These are phyloP conservation scores for Stenurella melanura DNA, from an alignment of 2,888 invertebrate species.

Conservation along the genomic window DNA sequence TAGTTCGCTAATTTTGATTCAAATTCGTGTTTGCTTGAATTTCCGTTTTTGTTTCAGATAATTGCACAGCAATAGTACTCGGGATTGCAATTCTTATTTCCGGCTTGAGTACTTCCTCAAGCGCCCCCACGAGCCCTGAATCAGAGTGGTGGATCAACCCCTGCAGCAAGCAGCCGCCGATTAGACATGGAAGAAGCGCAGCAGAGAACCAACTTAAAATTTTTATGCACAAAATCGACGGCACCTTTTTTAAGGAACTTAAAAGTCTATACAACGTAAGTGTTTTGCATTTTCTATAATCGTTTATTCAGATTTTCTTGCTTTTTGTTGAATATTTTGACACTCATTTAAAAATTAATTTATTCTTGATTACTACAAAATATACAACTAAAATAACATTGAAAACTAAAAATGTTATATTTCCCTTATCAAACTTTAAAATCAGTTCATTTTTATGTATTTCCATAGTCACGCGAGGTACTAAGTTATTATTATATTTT, in stretches of 20 bases:
- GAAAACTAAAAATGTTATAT: too few species aligned
- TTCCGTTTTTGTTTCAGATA: slow-evolving; percentile 53
- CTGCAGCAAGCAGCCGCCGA: slow-evolving; percentile 53
- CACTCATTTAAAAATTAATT: too few species aligned
- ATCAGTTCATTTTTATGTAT: too few species aligned
- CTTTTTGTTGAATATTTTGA: too few species aligned
- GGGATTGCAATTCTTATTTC: slow-evolving; percentile 48
- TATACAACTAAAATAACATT: too few species aligned
- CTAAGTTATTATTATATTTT: too few species aligned
- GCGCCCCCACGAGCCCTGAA: slow-evolving; percentile 49
- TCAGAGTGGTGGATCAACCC: slow-evolving; percentile 60
- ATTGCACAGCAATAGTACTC: slow-evolving; percentile 50
- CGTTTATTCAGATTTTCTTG: too few species aligned
- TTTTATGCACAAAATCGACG: slow-evolving; percentile 54
- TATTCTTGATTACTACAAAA: too few species aligned
- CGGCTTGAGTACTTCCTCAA: slow-evolving; percentile 47
- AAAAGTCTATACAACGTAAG: slow-evolving; percentile 55
- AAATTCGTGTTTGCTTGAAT: not conserved
- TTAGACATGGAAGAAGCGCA: slow-evolving; percentile 60
- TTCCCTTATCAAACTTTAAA: too few species aligned
- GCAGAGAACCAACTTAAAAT: slow-evolving; percentile 57
- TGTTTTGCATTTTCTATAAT: slow-evolving; percentile 12
- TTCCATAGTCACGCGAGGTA: too few species aligned
- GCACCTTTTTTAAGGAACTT: slow-evolving; percentile 50
- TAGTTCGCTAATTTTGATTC: not conserved